A percentile compares a stretch with the other conserved stretches of the same genome.
Evolutionary conservation across 1,140 invertebrate genomes (phyloP).

Genomic region (Acyrthosiphon pisum): DNA sequence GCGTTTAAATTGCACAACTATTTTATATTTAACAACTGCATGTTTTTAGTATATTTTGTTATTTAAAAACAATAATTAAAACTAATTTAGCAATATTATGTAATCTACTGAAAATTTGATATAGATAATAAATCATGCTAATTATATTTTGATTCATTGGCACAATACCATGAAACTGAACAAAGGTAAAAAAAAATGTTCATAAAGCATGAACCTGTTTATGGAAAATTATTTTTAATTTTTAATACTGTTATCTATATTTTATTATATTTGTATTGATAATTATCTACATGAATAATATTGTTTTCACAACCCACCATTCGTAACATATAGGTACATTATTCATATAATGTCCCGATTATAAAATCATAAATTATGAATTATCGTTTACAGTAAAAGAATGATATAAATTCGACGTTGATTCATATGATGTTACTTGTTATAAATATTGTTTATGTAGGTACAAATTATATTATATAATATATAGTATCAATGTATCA

Average conservation of each 20-base stretch:
- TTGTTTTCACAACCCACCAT: not conserved
- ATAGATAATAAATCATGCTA: constrained; percentile 3
- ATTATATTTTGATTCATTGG: constrained; percentile 13
- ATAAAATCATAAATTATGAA: not conserved
- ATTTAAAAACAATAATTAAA: not conserved
- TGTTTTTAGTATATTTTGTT: not conserved
- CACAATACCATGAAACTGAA: not conserved
- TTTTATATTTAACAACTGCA: not conserved
- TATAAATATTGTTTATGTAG: not conserved
- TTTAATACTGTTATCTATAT: constrained; percentile 14
- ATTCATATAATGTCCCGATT: not conserved
- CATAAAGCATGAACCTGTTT: not conserved
- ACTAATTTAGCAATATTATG: not conserved
- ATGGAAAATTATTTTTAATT: constrained; percentile 1
- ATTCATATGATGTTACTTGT: not conserved
- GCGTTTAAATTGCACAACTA: not conserved
- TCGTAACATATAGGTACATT: not conserved
- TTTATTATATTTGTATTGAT: constrained; percentile 1
- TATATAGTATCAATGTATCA: no score
- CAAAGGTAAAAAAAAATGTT: not conserved
- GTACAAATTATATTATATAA: not conserved
- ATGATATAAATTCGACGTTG: not conserved
- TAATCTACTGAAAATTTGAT: not conserved
- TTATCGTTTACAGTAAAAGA: not conserved
- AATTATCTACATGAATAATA: not conserved